These are phyloP conservation scores for Montipora efflorescens DNA, from an alignment of 64 coral and sea anemone species.

Conservation along the genomic window DNA sequence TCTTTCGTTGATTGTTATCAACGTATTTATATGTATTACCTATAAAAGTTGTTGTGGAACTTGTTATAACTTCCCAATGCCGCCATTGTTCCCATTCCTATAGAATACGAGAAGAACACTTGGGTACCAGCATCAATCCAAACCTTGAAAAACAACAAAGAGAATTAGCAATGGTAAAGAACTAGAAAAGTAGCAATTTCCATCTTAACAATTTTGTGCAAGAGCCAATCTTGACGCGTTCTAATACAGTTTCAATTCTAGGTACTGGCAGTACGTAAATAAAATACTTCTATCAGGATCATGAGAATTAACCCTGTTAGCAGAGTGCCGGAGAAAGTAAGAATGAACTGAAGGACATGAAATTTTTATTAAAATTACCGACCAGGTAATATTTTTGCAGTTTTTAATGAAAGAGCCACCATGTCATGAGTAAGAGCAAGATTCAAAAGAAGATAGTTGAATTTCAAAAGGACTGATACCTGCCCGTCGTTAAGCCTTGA, in stretches of 20 bases:
- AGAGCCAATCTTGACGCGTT: too few relatives aligned
- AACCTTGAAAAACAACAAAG: constrained; percentile 30
- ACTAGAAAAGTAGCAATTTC: not conserved
- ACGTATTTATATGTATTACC: not conserved
- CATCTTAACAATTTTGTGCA: not conserved
- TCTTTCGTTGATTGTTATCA: not conserved
- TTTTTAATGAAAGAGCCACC: too few relatives aligned
- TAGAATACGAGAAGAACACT: constrained; percentile 83
- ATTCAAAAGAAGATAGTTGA: too few relatives aligned
- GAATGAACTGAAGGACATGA: too few relatives aligned
- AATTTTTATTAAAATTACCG: too few relatives aligned
- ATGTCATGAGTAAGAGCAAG: too few relatives aligned
- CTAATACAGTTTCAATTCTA: not conserved
- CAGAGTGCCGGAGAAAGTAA: too few relatives aligned
- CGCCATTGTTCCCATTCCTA: constrained; percentile 60
- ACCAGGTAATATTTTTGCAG: too few relatives aligned
- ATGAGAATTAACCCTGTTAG: too few relatives aligned
- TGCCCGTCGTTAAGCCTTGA: constrained; percentile 72
- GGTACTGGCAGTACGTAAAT: not conserved
- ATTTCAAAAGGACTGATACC: constrained; percentile 1
- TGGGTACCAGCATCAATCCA: constrained; percentile 82
- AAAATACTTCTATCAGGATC: too few relatives aligned
- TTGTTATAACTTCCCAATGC: constrained; percentile 84
- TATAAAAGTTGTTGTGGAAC: constrained; percentile 78
- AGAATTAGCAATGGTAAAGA: not conserved